Evolutionary conservation across 2,888 invertebrate genomes (phyloP), one percentile per base, ranked within the genome.

Genomic region (Standfussiana lucernea): DNA sequence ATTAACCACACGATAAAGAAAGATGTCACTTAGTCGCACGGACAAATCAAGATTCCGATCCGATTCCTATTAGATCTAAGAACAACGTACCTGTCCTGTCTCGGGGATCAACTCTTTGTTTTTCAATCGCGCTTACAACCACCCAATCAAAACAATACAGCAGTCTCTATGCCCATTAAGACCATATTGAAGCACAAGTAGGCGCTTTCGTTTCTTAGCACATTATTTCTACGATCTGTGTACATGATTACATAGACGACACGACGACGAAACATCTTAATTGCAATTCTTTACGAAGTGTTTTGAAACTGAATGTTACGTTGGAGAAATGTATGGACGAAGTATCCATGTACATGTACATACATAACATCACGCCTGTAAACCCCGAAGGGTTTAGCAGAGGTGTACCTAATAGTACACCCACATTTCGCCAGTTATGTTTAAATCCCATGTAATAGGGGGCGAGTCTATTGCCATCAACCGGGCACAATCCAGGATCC

Each of bases 231-330:
- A n/a, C 0, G 37, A 28, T 75, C 40, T 21, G 1, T 53, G 76
- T 5, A 8, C 21, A n/a, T n/a, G n/a, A n/a, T n/a, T n/a, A n/a
- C n/a, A 15, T 13, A 68, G 24, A 71, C 24, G 50, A 28, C 40
- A 50, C 37, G 64, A 47, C 71, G n/a, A 53, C 47, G n/a, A 35
- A 68, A 68, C 66, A 70, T 62, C 56, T 71, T 74, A 71, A 79
- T 82, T 82, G 67, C 21, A 10, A 67, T 78, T 64, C 61, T 82
- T 71, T 62, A 83, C n/a, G 45, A 21, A 42, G 21, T 45, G 59
- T 77, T 81, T 72, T 35, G 77, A 53, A 81, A 81, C n/a, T 32
- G 18, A 75, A 62, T 7, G 24, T 67, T 35, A 21, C 4, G 8
- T 47, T 67, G 40, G 18, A 45, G 18, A 45, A 59, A 56, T 70